Conservation (phyloP, 2,113 vertebrate species). For the Chaenogobius annularis region DNA sequence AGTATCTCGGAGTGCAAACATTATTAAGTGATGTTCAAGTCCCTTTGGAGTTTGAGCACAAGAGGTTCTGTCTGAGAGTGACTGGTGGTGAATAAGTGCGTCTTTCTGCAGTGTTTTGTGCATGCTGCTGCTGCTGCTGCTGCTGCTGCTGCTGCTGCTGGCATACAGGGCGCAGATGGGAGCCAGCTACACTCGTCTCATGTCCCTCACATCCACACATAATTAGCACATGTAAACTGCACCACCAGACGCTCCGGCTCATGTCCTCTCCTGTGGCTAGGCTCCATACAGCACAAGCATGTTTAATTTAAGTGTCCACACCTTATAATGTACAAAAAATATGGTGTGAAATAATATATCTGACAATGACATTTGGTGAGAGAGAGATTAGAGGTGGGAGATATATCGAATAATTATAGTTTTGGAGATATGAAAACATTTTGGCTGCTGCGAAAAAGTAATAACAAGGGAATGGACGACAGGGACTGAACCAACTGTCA, state of each 20-base stretch:
- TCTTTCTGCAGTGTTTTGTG: slow-evolving; percentile 24
- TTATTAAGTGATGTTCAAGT: neutral
- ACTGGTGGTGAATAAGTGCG: neutral
- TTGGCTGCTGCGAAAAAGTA: no score
- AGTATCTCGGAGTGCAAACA: no score
- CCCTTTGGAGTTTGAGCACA: neutral
- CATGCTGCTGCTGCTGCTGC: no score
- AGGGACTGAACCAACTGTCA: no score
- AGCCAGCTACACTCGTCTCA: slow-evolving; percentile 58
- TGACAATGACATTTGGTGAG: neutral
- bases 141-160: slow-evolving; percentile 23
- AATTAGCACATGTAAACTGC: slow-evolving; percentile 62
- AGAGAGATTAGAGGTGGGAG: neutral
- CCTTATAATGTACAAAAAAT: neutral
- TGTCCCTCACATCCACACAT: slow-evolving; percentile 59
- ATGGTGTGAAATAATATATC: neutral
- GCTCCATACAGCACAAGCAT: slow-evolving; percentile 28
- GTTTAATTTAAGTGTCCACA: slow-evolving; percentile 28
- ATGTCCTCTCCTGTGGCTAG: slow-evolving; percentile 37
- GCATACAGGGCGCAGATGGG: slow-evolving; percentile 63
- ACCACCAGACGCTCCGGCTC: slow-evolving; percentile 33
- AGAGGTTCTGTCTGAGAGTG: neutral
- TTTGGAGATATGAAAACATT: neutral
- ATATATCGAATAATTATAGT: neutral
- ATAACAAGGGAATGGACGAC: no score